Evolutionary conservation across 92 coral and sea anemone species (phyloP).

Genomic region (Bergia puertoricense): DNA sequence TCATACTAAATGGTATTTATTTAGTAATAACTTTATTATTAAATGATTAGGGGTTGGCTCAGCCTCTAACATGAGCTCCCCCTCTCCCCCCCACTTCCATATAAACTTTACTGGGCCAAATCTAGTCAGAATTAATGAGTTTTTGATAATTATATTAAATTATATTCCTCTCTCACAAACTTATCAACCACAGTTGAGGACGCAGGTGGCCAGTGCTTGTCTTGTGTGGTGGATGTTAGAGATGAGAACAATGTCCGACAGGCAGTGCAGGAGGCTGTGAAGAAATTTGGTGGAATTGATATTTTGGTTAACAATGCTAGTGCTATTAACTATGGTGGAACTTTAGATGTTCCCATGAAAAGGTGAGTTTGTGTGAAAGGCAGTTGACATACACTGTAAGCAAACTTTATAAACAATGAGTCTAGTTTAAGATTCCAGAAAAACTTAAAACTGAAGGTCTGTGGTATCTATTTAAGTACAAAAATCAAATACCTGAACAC

Average conservation of each 20-base stretch:
- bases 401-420: not conserved
- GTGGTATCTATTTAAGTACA: too few relatives aligned
- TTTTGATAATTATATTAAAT: too few relatives aligned
- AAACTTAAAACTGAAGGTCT: too few relatives aligned
- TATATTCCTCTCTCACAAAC: not conserved
- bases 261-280: conserved; percentile 86
- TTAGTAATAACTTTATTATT: too few relatives aligned
- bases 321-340: conserved; percentile 94
- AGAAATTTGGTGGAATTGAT: conserved; percentile 92
- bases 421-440: not conserved
- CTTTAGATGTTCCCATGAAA: conserved; percentile 88
- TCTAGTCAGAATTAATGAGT: not conserved
- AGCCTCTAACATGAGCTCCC: too few relatives aligned
- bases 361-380: conserved; percentile 48
- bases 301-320: conserved; percentile 97
- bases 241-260: conserved; percentile 78
- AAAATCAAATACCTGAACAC: too few relatives aligned
- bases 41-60: too few relatives aligned
- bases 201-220: conserved; percentile 94
- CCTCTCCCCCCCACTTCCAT: too few relatives aligned
- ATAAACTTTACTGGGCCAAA: too few relatives aligned
- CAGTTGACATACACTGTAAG: not conserved
- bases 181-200: conserved; percentile 73
- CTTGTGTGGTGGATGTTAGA: conserved; percentile 91
- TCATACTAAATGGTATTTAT: too few relatives aligned